phyloP scores from a whole-genome alignment of 2,113 vertebrate genomes.

The Saccopteryx bilineata region DNA sequence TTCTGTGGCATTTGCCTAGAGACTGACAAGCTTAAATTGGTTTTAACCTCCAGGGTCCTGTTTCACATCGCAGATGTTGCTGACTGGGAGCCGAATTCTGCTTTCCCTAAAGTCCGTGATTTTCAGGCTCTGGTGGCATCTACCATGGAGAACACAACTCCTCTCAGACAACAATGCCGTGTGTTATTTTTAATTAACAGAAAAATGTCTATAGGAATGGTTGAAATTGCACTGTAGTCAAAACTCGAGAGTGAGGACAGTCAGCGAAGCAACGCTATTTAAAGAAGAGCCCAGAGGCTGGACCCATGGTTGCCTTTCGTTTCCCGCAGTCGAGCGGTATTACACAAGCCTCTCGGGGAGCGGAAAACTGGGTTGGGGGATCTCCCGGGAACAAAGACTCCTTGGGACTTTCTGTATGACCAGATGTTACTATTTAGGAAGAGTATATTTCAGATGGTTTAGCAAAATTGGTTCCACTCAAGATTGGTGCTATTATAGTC shows the following conservation, averaged over 20 bases:
- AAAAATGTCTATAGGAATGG: conserved; percentile 53
- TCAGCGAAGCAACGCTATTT: conserved; percentile 71
- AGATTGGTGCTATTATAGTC: background rate
- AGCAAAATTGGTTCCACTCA: conserved; percentile 56
- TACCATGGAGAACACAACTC: conserved; percentile 68
- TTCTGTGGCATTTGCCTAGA: conserved; percentile 76
- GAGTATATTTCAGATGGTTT: conserved; percentile 59
- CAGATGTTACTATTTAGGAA: conserved; percentile 71
- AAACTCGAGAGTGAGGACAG: conserved; percentile 57
- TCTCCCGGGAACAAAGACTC: conserved; percentile 79
- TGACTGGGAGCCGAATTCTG: conserved; percentile 55
- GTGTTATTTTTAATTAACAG: conserved; percentile 79
- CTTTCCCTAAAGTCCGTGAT: conserved; percentile 73
- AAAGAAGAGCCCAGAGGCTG: conserved; percentile 73
- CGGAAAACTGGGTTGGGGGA: conserved; percentile 77
- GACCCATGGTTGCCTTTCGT: background rate
- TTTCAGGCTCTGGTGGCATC: conserved; percentile 77
- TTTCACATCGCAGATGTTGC: conserved; percentile 77
- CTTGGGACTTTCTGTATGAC: conserved; percentile 68
- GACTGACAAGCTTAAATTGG: conserved; percentile 76
- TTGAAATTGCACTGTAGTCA: conserved; percentile 39
- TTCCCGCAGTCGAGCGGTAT: conserved; percentile 62
- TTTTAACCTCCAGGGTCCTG: conserved; percentile 79
- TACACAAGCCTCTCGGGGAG: conserved; percentile 47
- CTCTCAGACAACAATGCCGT: conserved; percentile 69